Base-by-base conservation (phyloP, 2,113 vertebrate genomes). In the Passer domesticus region DNA sequence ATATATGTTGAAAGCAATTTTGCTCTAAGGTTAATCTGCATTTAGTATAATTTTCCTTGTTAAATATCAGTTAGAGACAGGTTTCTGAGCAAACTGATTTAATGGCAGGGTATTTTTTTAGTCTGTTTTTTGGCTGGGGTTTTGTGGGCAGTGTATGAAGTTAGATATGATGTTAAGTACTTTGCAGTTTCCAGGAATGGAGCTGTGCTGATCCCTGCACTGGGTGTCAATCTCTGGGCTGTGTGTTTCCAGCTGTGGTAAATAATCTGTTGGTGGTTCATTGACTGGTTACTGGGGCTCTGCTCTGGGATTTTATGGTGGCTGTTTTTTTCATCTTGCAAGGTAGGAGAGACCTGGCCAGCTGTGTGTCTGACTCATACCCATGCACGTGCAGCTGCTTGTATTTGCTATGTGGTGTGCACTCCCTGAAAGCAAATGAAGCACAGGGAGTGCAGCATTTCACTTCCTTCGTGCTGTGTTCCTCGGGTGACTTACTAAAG, bases 281-380 rank as follows among this genome's bases (percentile, higher is more conserved):
- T 52, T 68, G 25, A 6, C 67, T 35, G 20, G 4, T 91, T 83
- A 24, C 84, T 74, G 75, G 41, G 67, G 50, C 50, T 74, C 13
- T 82, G 62, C 64, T 30, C 7, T 49, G 28, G 46, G 47, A 44
- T 43, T 76, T 52, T 58, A 15, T 41, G 37, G 64, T 58, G 86
- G 37, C 6, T 62, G 15, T 92, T 67, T 27, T 41, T 77, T 92
- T 41, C 55, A 16, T 78, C 66, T 64, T 46, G 33, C 15, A 11
- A 90, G 92, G 58, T 46, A 19, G 72, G 60, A 60, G 33, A 81
- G 50, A 78, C 11, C 56, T 55, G 64, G 35, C 76, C 73, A 79
- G 94, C 90, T 94, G 91, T 83, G 59, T 43, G n/a, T 8, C 22
- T 94, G 93, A 94, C 64, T 96, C 79, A 43, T 18, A 47, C n/a